Base-by-base conservation (phyloP, 2,888 invertebrate species). In the Cephalotes varians region DNA sequence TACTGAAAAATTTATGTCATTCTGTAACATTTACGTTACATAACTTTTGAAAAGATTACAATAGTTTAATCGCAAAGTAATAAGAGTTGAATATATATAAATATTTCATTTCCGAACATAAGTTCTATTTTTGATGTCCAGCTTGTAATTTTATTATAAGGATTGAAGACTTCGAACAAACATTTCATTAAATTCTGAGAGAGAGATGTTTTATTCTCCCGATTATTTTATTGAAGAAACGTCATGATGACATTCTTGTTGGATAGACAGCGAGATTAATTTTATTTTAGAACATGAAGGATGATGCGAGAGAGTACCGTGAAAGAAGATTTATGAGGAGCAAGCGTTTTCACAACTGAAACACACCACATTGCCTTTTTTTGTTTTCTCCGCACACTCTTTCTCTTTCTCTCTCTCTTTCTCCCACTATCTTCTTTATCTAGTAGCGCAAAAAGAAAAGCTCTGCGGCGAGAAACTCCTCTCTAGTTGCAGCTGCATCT, bases 341-440 rank as follows among this genome's bases (percentile, higher is more conserved):
- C 88, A 87, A 88, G 86, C 85, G 86, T 87, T 87, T 83, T 87
- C 86, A 80, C 74, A 74, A 81, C 73, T 81, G 74, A 74, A 83
- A 71, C 81, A 84, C 54, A 79, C 69, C 77, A 44, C 77, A 47
- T 69, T 44, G 56, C 7, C 12, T 69, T 69, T 77, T 69, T 77
- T 54, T 44, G 44, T 77, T 77, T 58, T 79, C 54, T 54, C 28
- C 67, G 54, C 44, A 18, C n/a, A 28, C 62, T 0, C 44, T 56
- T 40, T 77, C 44, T 56, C 31, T 47, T 4, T 37, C 4, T 34
- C 56, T 44, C 56, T 65, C 34, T 0, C 44, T 58, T 31, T 79
- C 31, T 76, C 21, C 9, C 34, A 12, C 25, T 77, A 69, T 79
- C 69, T 79, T 79, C 77, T 79, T 58, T 69, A 79, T 79, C 69